Evolutionary conservation across 2,797 vertebrate genomes (phyloP), one percentile per base, ranked within the genome.

Genomic region (Kryptopterus vitreolus): DNA sequence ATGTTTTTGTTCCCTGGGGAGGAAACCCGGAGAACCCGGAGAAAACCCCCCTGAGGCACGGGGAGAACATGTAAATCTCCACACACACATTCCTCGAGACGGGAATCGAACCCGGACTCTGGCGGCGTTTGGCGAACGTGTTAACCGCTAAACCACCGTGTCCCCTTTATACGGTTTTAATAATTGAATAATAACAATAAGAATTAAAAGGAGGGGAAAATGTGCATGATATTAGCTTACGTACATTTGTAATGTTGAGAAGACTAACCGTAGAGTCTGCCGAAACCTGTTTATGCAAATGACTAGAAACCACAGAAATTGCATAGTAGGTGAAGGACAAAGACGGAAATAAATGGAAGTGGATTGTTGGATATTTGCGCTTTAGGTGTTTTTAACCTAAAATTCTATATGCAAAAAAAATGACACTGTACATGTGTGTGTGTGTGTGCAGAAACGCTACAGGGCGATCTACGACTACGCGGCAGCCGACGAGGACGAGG

Each of bases 391-490:
- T 24, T 15, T 53, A 46, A 13, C 7, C 57, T 24, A 22, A 48
- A n/a, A 59, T 33, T 59, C 33, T 58, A 53, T 53, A 18, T 53
- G 15, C 4, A 13, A 38, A 3, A n/a, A 58, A 43, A 43, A 74
- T 74, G 33, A 11, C 26, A 46, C 70, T 72, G 50, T 12, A 59
- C 18, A n/a, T 52, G 16, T 65, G 31, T 65, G n/a, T 72, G 3
- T 2, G 63, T 78, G 46, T 79, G 50, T 82, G 26, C 90, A 98
- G 97, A 96, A 93, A 82, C 93, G 94, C 74, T 98, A 92, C 92
- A 95, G 94, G 0, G 97, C 97, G 0, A 85, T 99, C 85, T 98
- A 98, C 20, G 96, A 97, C 89, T 99, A 99, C 88, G 89, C 82
- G 0, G 96, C 97, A 0, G 95, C 96, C 0, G 97, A 98, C 0